Evolutionary conservation across 2,888 invertebrate species (phyloP).

Genomic region (Stenodema calcarata): DNA sequence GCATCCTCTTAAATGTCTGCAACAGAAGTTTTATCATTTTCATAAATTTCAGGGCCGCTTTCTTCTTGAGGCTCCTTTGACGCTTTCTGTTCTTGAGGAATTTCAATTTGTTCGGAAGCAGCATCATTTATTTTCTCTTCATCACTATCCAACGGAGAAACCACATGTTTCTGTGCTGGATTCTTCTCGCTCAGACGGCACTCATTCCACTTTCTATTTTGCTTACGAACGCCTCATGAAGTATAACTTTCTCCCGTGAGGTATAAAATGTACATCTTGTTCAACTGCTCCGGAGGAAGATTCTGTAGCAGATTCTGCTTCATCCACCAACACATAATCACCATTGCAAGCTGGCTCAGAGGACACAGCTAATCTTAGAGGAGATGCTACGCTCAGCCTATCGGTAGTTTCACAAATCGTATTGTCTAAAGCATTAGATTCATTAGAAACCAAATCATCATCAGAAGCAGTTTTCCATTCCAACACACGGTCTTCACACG

Average conservation of each 20-base stretch:
- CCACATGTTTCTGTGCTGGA: background rate
- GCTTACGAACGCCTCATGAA: background rate
- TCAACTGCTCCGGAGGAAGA: background rate
- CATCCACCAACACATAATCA: background rate
- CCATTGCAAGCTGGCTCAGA: background rate
- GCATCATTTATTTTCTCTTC: background rate
- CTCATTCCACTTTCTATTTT: background rate
- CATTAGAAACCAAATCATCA: background rate
- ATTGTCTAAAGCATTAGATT: background rate
- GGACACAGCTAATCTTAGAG: background rate
- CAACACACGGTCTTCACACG: background rate
- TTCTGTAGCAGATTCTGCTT: background rate
- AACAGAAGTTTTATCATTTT: background rate
- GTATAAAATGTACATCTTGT: background rate
- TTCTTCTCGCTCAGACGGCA: background rate
- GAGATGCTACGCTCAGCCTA: background rate
- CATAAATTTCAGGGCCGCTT: background rate
- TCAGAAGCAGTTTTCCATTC: background rate
- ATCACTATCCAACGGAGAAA: background rate
- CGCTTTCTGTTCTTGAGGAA: too few relatives aligned
- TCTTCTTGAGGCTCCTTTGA: background rate
- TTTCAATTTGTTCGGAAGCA: too few relatives aligned
- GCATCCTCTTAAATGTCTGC: background rate
- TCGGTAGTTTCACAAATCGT: background rate
- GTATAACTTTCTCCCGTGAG: background rate